Evolutionary conservation across 2,888 invertebrate genomes (phyloP).

Genomic region (Penaeus monodon): DNA sequence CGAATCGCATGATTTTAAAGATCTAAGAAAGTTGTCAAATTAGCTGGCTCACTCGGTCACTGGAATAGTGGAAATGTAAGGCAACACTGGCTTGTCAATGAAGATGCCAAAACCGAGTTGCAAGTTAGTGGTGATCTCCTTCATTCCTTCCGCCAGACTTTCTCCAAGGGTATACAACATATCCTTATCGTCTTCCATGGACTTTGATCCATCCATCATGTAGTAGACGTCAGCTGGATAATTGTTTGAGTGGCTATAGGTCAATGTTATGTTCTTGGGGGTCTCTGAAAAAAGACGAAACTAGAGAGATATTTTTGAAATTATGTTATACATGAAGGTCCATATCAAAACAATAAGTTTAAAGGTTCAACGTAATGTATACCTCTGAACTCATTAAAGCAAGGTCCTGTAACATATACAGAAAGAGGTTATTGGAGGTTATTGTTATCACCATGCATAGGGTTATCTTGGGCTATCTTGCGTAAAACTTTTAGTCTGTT

Average conservation of each 20-base stretch:
- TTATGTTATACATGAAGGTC: too few species aligned
- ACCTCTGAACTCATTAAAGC: too few species aligned
- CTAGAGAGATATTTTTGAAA: too few species aligned
- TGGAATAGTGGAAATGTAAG: slow-evolving; percentile 77
- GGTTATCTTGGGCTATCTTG: too few species aligned
- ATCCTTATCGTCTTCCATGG: slow-evolving; percentile 98
- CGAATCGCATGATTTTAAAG: background rate
- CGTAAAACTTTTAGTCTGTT: too few species aligned
- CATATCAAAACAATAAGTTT: too few species aligned
- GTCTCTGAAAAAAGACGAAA: slow-evolving; percentile 17
- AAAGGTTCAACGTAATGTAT: too few species aligned
- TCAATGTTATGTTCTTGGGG: slow-evolving; percentile 16
- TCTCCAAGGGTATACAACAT: slow-evolving; percentile 88
- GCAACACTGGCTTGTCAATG: slow-evolving; percentile 98
- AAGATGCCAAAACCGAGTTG: slow-evolving; percentile 87
- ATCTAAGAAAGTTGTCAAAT: background rate
- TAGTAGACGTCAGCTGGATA: slow-evolving; percentile 99
- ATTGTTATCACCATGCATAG: too few species aligned
- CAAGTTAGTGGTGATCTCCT: slow-evolving; percentile 91
- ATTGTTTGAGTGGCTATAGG: slow-evolving; percentile 72
- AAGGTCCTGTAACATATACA: too few species aligned
- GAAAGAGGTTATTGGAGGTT: too few species aligned
- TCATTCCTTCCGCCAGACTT: slow-evolving; percentile 86
- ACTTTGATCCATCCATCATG: slow-evolving; percentile 98
- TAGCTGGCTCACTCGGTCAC: background rate